Percentiles rank a stretch among this genome's conserved stretches.
Conservation (phyloP, 2,797 vertebrate species). For the Gallirallus australis region DNA sequence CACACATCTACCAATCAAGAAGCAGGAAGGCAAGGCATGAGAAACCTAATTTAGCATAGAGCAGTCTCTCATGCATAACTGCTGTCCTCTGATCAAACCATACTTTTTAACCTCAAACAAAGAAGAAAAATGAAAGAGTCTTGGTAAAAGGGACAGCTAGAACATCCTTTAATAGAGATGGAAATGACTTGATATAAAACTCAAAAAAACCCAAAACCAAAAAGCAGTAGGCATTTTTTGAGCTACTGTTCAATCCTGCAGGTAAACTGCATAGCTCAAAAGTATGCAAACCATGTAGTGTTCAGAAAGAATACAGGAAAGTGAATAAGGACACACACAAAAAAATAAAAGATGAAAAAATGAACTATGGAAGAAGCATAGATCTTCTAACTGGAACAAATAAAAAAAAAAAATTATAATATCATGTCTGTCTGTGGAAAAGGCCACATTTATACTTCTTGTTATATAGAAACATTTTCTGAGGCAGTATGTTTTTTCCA, state of each 20-base stretch:
- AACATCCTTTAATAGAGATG: neutral
- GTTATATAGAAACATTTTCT: neutral
- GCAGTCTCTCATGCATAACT: constrained; percentile 23
- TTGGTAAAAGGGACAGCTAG: neutral
- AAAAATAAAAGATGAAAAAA: no score
- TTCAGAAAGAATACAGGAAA: neutral
- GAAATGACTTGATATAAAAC: neutral
- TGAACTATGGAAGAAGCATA: neutral
- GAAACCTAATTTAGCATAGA: constrained; percentile 21
- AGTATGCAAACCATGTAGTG: neutral
- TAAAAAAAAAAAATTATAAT: neutral
- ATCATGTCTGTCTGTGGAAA: neutral
- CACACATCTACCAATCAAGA: neutral
- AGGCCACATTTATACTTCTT: neutral
- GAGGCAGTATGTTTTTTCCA: neutral
- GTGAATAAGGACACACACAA: neutral
- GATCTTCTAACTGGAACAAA: neutral
- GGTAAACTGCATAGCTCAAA: constrained; percentile 1
- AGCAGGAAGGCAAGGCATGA: neutral
- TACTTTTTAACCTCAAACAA: constrained; percentile 49
- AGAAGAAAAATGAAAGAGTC: neutral
- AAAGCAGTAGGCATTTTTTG: neutral
- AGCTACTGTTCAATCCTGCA: neutral
- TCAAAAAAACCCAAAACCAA: neutral
- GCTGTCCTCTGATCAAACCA: constrained; percentile 26